These are phyloP conservation scores for Seriola quinqueradiata DNA, from an alignment of 2,113 vertebrate genomes.

Conservation along the genomic window DNA sequence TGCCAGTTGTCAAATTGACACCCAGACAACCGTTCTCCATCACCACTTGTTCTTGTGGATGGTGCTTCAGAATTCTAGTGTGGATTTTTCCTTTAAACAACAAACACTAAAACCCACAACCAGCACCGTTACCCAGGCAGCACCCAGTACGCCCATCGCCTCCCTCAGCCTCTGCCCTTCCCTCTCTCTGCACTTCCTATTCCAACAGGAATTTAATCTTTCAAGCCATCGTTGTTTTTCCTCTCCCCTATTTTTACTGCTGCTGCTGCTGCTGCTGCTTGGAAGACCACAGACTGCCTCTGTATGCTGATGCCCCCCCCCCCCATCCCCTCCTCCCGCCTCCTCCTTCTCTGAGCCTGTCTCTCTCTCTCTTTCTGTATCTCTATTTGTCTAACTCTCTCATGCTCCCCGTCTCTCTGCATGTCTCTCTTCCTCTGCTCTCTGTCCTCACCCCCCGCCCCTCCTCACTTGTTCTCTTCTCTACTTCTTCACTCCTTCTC, in stretches of 20 bases:
- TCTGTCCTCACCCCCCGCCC: conserved; percentile 44
- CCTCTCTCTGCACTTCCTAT: conserved; percentile 75
- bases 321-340: neutral
- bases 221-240: conserved; percentile 82
- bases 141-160: conserved; percentile 53
- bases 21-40: neutral
- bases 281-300: conserved; percentile 79
- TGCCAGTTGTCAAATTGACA: neutral
- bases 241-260: conserved; percentile 82
- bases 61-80: conserved; percentile 1
- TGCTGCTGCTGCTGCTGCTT: conserved; percentile 68
- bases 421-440: conserved; percentile 52
- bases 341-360: conserved; percentile 33
- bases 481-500: conserved; percentile 30
- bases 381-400: conserved; percentile 72
- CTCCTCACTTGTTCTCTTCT: conserved; percentile 44
- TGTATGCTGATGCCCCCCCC: conserved; percentile 75
- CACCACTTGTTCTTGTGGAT: neutral
- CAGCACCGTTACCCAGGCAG: conserved; percentile 33
- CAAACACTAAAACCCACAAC: neutral
- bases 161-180: conserved; percentile 57
- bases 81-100: conserved; percentile 30
- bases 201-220: conserved; percentile 83
- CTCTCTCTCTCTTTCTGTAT: conserved; percentile 61
- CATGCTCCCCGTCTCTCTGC: conserved; percentile 51